Evolutionary conservation across 2,888 invertebrate species (phyloP), one percentile per base, ranked within the genome.

Genomic region (Plagodis pulveraria): DNA sequence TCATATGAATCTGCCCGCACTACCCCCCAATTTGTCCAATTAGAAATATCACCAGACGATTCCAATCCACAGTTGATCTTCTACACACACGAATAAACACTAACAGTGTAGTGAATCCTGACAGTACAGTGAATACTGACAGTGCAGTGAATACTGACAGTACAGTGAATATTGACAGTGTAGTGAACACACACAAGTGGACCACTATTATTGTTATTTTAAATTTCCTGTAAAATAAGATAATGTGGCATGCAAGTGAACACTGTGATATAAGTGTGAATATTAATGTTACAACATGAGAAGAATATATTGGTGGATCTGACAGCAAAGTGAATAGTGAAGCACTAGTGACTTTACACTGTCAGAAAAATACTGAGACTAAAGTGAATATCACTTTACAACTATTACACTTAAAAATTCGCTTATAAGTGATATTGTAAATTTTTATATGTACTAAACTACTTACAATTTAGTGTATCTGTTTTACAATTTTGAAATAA

Each of bases 51-150:
- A 0, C 91, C 87, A 0, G 93, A 93, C 57, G 94, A 94, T 65
- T 96, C 96, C 55, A 95, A 95, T 84, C 96, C 96, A 69, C 96
- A 96, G 73, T 96, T 97, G 76, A 96, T 98, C 80, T 97, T 98
- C 78, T 98, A 97, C 89, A 96, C 97, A 62, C 97, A 97, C 63
- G 91, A 92, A 72, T 91, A 84, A 89, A 58, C 46, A 42, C 36
- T 38, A 9, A 6, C 34, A 41, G n/a, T 45, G 6, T n/a, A 22
- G 48, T 44, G 55, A 38, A 47, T 1, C 12, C 22, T 22, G 34
- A 35, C 12, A 35, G 6, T 38, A 32, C 4, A 43, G 40, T 53
- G 53, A 46, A 53, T 6, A 10, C 6, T 35, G 42, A 22, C 8
- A 9, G 22, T 41, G 33, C 4, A 49, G 32, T 40, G 49, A 48